Evolutionary conservation across 2,888 invertebrate species (phyloP), one percentile per base, ranked within the genome.

Genomic region (Zhuqinia jingwanae): DNA sequence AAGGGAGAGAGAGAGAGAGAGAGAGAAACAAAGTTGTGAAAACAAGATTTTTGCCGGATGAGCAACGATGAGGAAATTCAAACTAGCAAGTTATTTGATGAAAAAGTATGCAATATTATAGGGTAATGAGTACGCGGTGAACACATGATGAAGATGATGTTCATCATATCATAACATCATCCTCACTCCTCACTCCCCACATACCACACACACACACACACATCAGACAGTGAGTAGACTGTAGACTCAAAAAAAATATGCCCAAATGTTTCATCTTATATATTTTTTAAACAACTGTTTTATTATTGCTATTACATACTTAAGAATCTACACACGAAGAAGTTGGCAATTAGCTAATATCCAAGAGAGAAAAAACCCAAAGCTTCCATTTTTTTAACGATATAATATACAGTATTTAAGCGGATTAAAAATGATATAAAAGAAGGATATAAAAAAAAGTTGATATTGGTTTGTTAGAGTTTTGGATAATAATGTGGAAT

Each of bases 1-100:
- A 75, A 0, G 1, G 20, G 17, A 53, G 30, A 27, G n/a, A n/a
- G n/a, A n/a, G n/a, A n/a, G n/a, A n/a, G n/a, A n/a, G n/a, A 25
- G 60, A 53, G 17, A 20, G 20, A 13, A 56, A 36, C 76, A 76
- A 76, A 76, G 56, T 45, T 65, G 79, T 81, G 68, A 70, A 60
- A 82, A 82, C 82, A 20, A 75, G 60, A 82, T 76, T 76, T 73
- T 83, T 76, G 56, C 76, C 83, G 76, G 65, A 83, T 83, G 82
- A 76, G 82, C 60, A 82, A 36, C 82, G 68, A 76, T 82, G 82
- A 82, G 63, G 82, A 82, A 75, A 82, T 70, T 13, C 63, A 56
- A 22, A 30, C 10, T 79, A 65, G 30, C 63, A 17, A 63, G 30
- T 63, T 63, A 2, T 63, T 63, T 63, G 30, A 36, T 30, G 63